phyloP scores from a whole-genome alignment of 2,113 vertebrate genomes.

The Mastomys coucha region DNA sequence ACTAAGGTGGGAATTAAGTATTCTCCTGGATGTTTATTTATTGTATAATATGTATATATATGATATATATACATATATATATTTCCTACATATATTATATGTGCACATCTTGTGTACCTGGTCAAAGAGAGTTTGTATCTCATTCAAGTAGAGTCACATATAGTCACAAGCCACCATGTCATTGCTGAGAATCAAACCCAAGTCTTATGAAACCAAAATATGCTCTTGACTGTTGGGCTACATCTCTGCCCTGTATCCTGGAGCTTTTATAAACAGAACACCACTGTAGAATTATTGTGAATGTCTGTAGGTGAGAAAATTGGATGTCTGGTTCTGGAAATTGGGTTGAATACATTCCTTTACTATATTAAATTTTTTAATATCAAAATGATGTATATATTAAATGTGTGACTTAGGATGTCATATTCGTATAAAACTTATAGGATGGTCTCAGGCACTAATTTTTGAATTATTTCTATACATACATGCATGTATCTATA shows the following conservation, averaged over 20 bases:
- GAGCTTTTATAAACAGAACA: neutral
- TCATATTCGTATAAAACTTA: neutral
- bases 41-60: too few relatives aligned
- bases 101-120: neutral
- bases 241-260: neutral
- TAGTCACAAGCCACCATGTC: neutral
- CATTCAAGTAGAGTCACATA: neutral
- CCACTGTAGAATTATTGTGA: neutral
- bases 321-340: neutral
- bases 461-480: neutral
- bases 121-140: neutral
- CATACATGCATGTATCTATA: neutral
- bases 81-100: neutral
- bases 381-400: neutral
- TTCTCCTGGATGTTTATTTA: neutral
- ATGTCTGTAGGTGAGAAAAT: neutral
- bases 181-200: neutral
- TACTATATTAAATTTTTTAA: neutral
- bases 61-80: neutral
- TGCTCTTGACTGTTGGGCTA: neutral
- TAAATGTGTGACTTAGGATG: too few relatives aligned
- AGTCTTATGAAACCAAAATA: neutral
- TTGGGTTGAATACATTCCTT: neutral
- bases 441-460: neutral
- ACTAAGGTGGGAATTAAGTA: too few relatives aligned